phyloP scores from a whole-genome alignment of 2,797 vertebrate species.

The Cynopterus sphinx region DNA sequence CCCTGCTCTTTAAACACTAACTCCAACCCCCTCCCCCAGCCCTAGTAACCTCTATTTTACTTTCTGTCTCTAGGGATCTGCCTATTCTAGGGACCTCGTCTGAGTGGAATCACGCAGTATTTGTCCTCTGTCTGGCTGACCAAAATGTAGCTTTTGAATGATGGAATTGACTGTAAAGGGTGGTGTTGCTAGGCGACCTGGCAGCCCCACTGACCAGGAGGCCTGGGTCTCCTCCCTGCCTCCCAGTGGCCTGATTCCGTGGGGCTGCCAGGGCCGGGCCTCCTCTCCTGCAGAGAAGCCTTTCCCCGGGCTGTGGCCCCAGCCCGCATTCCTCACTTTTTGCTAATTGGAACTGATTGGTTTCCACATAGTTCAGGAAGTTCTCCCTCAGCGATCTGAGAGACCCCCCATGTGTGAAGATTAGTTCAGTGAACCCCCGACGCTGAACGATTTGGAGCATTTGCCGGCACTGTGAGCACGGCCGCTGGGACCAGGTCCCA shows the following conservation, averaged over 20 bases:
- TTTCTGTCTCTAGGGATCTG: background rate
- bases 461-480: slow-evolving; percentile 71
- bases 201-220: background rate
- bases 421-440: slow-evolving; percentile 71
- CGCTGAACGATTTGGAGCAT: slow-evolving; percentile 74
- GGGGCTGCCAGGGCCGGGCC: background rate
- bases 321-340: slow-evolving; percentile 80
- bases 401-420: slow-evolving; percentile 69
- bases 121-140: background rate
- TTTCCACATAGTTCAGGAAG: slow-evolving; percentile 81
- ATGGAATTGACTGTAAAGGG: background rate
- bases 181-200: background rate
- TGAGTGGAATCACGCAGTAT: no score
- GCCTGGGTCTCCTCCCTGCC: background rate
- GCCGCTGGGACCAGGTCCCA: slow-evolving; percentile 38
- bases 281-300: background rate
- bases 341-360: slow-evolving; percentile 81
- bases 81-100: background rate
- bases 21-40: no score
- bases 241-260: background rate
- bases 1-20: background rate
- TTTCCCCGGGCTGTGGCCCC: slow-evolving; percentile 48
- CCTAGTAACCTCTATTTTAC: background rate
- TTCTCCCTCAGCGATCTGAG: slow-evolving; percentile 4
- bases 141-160: background rate